phyloP scores from a whole-genome alignment of 2,888 invertebrate genomes.

The Bhutanitis thaidina region DNA sequence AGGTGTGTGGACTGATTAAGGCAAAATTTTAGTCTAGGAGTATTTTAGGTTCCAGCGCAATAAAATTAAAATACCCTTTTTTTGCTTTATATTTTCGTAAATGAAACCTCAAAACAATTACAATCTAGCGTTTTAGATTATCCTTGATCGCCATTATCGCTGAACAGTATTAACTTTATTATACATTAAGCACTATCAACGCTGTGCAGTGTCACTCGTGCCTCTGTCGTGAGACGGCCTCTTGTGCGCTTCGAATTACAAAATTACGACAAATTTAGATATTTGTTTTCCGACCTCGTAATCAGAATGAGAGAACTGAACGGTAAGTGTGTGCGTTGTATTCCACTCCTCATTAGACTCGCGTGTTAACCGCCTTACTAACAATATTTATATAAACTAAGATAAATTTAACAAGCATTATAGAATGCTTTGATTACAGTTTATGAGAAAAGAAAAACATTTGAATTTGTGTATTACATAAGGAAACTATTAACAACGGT shows the following conservation, averaged over 20 bases:
- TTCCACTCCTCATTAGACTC: neutral
- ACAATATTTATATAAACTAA: too few relatives aligned
- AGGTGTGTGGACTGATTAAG: too few relatives aligned
- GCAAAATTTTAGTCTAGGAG: too few relatives aligned
- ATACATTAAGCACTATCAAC: constrained; percentile 25
- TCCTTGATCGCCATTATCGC: constrained; percentile 27
- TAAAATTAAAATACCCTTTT: too few relatives aligned
- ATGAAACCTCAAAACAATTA: neutral
- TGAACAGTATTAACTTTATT: constrained; percentile 26
- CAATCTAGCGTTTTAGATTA: constrained; percentile 10
- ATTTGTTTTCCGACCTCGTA: neutral
- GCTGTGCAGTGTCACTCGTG: constrained; percentile 29
- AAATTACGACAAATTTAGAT: constrained; percentile 1
- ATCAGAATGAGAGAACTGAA: constrained; percentile 32
- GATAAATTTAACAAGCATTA: too few relatives aligned
- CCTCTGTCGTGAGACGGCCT: constrained; percentile 26
- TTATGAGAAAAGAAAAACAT: too few relatives aligned
- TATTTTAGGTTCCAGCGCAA: too few relatives aligned
- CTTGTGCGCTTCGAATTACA: constrained; percentile 7
- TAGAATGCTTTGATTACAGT: too few relatives aligned
- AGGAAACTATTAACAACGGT: too few relatives aligned
- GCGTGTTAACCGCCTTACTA: too few relatives aligned
- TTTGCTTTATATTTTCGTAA: too few relatives aligned
- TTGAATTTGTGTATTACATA: too few relatives aligned
- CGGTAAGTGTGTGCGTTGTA: constrained; percentile 27